These are phyloP conservation scores for Oeneis ivallda DNA, from an alignment of 2,888 invertebrate genomes.

Conservation along the genomic window DNA sequence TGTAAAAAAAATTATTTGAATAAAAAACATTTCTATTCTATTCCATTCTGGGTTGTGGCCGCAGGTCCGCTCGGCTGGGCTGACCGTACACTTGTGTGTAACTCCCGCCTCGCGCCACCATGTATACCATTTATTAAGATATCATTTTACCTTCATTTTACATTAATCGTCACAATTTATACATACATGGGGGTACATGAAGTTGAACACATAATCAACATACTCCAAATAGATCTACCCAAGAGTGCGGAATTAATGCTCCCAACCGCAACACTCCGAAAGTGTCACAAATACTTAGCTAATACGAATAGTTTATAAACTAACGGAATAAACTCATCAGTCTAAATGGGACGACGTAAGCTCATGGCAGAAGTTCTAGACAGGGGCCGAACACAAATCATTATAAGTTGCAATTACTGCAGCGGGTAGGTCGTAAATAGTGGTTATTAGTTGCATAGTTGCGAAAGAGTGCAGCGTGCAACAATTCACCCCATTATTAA, in stretches of 20 bases:
- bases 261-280: slow-evolving; percentile 28
- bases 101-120: no score
- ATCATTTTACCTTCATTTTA: no score
- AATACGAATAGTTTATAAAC: slow-evolving; percentile 39
- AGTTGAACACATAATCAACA: background rate
- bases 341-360: slow-evolving; percentile 39
- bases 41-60: no score
- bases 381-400: slow-evolving; percentile 66
- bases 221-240: slow-evolving; percentile 1
- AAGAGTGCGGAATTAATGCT: slow-evolving; percentile 22
- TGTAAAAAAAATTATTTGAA: no score
- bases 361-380: slow-evolving; percentile 55
- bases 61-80: no score
- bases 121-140: no score
- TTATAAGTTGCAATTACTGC: slow-evolving; percentile 72
- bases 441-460: slow-evolving; percentile 74
- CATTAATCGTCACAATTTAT: no score
- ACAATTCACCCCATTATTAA: slow-evolving; percentile 44
- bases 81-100: no score
- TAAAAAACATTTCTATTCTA: no score
- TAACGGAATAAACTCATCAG: slow-evolving; percentile 39
- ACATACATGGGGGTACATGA: background rate
- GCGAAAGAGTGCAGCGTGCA: slow-evolving; percentile 56
- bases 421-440: slow-evolving; percentile 63
- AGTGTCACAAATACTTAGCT: slow-evolving; percentile 33